Conservation (phyloP, 2,888 invertebrate genomes). For the Tanytarsus gracilentus region DNA sequence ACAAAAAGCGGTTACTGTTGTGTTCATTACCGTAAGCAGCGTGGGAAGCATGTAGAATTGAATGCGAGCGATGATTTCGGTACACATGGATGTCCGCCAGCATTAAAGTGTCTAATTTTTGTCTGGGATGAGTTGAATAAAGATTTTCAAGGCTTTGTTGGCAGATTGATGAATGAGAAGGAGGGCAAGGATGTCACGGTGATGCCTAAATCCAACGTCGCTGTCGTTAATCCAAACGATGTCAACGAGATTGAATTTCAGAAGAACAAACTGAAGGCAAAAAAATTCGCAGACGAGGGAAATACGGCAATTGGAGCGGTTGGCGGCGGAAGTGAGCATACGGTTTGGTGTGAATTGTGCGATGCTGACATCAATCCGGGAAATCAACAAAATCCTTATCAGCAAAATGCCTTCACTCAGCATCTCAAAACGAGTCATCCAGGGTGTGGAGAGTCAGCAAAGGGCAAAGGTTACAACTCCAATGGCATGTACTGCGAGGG, state of each 20-base stretch:
- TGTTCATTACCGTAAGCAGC: constrained; percentile 59
- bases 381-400: constrained; percentile 18
- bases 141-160: constrained; percentile 31
- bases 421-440: constrained; percentile 87
- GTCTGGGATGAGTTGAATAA: constrained; percentile 62
- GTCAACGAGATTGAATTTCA: constrained; percentile 33
- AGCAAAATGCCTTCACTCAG: constrained; percentile 63
- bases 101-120: constrained; percentile 75
- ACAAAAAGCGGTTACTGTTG: constrained; percentile 72
- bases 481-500: constrained; percentile 79
- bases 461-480: constrained; percentile 86
- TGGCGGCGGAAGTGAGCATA: constrained; percentile 35
- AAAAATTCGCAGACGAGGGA: constrained; percentile 37
- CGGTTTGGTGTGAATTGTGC: constrained; percentile 73
- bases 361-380: constrained; percentile 48
- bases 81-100: constrained; percentile 63
- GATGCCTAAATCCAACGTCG: neutral
- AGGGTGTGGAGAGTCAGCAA: constrained; percentile 80
- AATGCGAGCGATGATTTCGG: constrained; percentile 48
- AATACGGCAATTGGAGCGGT: constrained; percentile 6
- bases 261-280: constrained; percentile 33
- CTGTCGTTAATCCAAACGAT: constrained; percentile 7
- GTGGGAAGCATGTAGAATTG: constrained; percentile 41
- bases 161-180: constrained; percentile 6
- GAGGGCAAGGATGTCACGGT: constrained; percentile 16